Conservation (phyloP, 2,113 vertebrate genomes). For the Anarhynchus alexandrinus region DNA sequence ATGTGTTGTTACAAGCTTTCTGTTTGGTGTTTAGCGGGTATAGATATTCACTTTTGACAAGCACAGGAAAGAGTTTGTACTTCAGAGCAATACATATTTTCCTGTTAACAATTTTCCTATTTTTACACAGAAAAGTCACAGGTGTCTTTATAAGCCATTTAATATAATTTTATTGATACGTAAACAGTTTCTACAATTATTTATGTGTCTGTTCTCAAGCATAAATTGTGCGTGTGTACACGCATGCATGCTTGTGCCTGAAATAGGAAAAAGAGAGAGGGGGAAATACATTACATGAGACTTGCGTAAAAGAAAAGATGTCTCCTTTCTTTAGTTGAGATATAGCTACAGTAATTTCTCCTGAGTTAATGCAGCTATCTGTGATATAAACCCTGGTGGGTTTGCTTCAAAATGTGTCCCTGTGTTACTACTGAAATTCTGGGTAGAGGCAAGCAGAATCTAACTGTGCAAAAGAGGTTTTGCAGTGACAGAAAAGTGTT, state of each 20-base stretch:
- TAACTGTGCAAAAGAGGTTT: background rate
- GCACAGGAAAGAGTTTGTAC: background rate
- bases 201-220: fast-evolving
- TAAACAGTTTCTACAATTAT: background rate
- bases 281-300: background rate
- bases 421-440: background rate
- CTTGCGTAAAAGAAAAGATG: background rate
- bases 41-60: background rate
- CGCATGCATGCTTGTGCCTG: fast-evolving
- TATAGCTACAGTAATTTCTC: background rate
- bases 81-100: background rate
- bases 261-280: background rate
- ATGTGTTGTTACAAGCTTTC: background rate
- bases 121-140: background rate
- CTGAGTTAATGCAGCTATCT: background rate
- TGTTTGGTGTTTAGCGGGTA: background rate
- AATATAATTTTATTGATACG: background rate
- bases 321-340: background rate
- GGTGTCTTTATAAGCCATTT: background rate
- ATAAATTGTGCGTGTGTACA: background rate
- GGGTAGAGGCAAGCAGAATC: background rate
- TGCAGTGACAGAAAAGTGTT: background rate
- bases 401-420: background rate
- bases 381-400: background rate
- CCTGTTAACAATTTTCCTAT: background rate